Conservation (phyloP, 2,113 vertebrate genomes). For the Hystrix cristata region DNA sequence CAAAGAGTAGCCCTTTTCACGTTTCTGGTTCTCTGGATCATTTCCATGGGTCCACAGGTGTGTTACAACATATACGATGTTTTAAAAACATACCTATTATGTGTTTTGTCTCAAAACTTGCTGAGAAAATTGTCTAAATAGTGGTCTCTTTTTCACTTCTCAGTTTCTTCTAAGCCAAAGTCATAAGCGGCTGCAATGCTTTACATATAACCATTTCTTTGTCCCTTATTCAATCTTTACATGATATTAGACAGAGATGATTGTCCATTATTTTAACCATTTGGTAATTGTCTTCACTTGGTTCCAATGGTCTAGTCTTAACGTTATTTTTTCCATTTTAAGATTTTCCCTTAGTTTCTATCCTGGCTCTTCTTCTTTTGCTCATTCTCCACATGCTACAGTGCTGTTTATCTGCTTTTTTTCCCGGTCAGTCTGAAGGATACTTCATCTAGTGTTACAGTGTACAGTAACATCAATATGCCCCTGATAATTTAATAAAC, state of each 20-base stretch:
- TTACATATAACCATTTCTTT: neutral
- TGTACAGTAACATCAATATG: neutral
- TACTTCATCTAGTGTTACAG: neutral
- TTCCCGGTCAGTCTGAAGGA: neutral
- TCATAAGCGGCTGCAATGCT: rapidly evolving
- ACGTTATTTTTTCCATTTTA: neutral
- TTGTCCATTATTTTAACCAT: neutral
- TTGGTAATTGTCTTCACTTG: neutral
- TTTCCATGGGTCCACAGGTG: neutral
- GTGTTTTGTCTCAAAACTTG: neutral
- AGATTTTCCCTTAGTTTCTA: neutral
- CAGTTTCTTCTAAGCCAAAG: neutral
- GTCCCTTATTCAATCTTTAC: neutral
- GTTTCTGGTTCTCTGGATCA: neutral
- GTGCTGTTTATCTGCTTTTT: neutral
- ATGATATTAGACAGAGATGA: neutral
- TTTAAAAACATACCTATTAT: neutral
- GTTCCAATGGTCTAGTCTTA: neutral
- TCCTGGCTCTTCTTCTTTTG: neutral
- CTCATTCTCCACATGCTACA: neutral
- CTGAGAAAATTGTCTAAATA: neutral
- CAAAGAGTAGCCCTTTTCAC: neutral
- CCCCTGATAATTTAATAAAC: neutral
- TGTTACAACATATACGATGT: neutral
- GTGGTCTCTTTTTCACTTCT: neutral